A percentile compares a stretch with the other conserved stretches of the same genome.
Conservation (phyloP, 1,140 invertebrate species). For the Fragariocoptes setiger region DNA sequence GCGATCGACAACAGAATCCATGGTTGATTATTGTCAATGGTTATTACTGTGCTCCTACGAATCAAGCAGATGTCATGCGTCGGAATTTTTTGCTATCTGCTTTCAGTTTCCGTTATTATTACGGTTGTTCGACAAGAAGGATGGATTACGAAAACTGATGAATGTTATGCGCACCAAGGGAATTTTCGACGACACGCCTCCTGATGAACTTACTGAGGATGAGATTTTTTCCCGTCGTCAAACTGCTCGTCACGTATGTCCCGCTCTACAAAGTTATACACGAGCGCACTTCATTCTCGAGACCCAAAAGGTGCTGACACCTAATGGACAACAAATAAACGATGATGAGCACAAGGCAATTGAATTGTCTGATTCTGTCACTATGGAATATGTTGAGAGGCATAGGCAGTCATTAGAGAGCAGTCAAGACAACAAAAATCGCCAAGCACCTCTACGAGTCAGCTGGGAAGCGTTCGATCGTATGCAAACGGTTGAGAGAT, state of each 20-base stretch:
- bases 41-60: slow-evolving; percentile 76
- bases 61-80: slow-evolving; percentile 71
- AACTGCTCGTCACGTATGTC: slow-evolving; percentile 62
- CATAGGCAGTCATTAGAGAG: slow-evolving; percentile 38
- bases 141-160: slow-evolving; percentile 61
- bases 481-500: too few species aligned
- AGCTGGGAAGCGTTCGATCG: slow-evolving; percentile 57
- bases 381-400: slow-evolving; percentile 25
- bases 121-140: slow-evolving; percentile 64
- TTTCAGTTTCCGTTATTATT: slow-evolving; percentile 68
- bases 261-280: slow-evolving; percentile 59
- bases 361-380: slow-evolving; percentile 1
- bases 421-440: too few species aligned
- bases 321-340: background rate
- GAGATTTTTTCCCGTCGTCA: slow-evolving; percentile 70
- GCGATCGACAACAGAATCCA: slow-evolving; percentile 4
- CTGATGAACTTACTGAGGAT: slow-evolving; percentile 26
- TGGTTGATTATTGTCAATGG: slow-evolving; percentile 42
- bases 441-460: slow-evolving; percentile 36
- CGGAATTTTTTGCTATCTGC: slow-evolving; percentile 69
- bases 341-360: background rate
- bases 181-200: slow-evolving; percentile 16
- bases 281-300: slow-evolving; percentile 61
- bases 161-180: slow-evolving; percentile 34
- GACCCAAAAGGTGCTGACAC: slow-evolving; percentile 32